Base-by-base conservation (phyloP, 2,113 vertebrate species). In the Eonycteris spelaea region DNA sequence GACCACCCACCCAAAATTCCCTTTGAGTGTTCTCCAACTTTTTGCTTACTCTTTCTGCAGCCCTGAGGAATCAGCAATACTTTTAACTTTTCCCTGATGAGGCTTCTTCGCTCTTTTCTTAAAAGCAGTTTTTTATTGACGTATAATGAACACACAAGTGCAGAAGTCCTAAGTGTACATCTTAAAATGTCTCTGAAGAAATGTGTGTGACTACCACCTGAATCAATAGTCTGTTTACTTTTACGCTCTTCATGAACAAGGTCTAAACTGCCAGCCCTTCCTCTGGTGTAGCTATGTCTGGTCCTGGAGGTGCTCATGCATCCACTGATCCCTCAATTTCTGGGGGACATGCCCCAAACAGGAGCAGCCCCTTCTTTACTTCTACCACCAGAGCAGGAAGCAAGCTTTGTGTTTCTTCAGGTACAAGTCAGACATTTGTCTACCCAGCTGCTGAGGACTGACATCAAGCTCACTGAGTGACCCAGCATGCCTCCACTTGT, bases 131-230 rank as follows among this genome's bases (percentile, higher is more conserved):
- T n/a, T 68, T 65, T 70, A 30, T 5, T 19, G 33, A 48, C 8
- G 3, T 77, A 30, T 51, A 80, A 22, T 51, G 71, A 61, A 65
- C 18, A 55, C 22, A 26, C n/a, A 35, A 75, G 40, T 26, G 12
- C 21, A 63, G 55, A 71, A 63, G 40, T 53, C 53, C 38, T 15
- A 57, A 30, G 3, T 16, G 15, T 19, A 40, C 33, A 43, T 67
- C 26, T 35, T 82, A 45, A 91, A 71, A 77, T 55, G 35, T 75
- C 33, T 91, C 40, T 53, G 57, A 18, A 15, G 30, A 22, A 61
- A 22, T 0, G 0, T 55, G 1, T 70, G 30, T 48, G n/a, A 68
- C 11, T 78, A 43, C 5, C 35, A 28, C 8, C 16, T 59, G 30
- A 51, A 4, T 19, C 67, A 90, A 24, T 35, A 84, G 7, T 48